These are phyloP conservation scores for rabbit (Oryctolagus cuniculus) DNA, from an alignment of 2,113 vertebrate genomes.

Conservation along the genomic window DNA sequence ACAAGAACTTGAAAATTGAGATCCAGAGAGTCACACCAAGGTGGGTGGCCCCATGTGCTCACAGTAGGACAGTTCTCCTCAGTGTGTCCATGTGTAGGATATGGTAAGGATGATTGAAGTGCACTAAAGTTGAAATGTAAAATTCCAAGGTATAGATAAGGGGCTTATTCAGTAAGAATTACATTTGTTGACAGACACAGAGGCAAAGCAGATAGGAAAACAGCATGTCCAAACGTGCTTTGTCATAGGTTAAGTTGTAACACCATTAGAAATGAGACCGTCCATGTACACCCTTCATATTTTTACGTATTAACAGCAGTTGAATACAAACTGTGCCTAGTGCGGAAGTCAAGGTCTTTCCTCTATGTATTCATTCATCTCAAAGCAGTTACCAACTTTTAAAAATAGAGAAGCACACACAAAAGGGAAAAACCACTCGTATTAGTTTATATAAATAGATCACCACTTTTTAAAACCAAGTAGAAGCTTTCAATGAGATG, in stretches of 20 bases:
- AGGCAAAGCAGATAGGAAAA: slow-evolving; percentile 38
- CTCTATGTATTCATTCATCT: neutral
- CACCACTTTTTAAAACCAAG: slow-evolving; percentile 25
- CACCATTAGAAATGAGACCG: neutral
- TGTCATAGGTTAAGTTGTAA: neutral
- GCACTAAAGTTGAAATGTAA: neutral
- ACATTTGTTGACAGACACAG: neutral
- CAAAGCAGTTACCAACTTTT: neutral
- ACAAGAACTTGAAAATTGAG: neutral
- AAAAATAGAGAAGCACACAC: neutral
- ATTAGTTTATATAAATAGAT: slow-evolving; percentile 12
- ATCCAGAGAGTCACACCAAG: neutral
- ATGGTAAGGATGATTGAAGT: neutral
- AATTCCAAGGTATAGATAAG: neutral
- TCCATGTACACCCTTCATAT: neutral
- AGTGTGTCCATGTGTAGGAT: too few relatives aligned
- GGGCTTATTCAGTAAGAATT: neutral
- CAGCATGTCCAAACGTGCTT: neutral
- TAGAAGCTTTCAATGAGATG: neutral
- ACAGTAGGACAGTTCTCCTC: neutral
- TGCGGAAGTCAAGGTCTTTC: neutral
- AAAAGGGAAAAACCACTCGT: neutral
- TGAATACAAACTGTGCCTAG: neutral
- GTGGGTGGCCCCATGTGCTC: neutral
- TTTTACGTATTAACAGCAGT: neutral